These are phyloP conservation scores for Cliona cf. orientalis DNA, from an alignment of 37 sponge, comb jelly and placozoan species.

Conservation along the genomic window DNA sequence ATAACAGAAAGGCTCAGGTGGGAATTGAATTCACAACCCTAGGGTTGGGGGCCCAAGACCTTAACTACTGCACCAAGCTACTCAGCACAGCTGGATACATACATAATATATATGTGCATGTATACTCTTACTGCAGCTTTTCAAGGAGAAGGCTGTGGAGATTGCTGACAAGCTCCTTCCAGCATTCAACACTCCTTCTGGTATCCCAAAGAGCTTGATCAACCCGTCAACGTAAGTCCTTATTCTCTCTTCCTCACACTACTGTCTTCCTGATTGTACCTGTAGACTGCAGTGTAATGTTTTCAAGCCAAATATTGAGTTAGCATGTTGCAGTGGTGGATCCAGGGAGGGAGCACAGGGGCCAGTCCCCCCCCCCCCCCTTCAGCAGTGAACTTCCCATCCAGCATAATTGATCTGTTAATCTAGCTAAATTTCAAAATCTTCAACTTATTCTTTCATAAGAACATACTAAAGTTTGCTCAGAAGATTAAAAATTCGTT, in stretches of 20 bases:
- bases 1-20: no score
- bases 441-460: no score
- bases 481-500: no score
- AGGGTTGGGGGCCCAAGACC: background rate
- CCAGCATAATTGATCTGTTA: no score
- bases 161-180: slow-evolving; percentile 81
- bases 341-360: background rate
- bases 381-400: background rate
- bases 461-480: no score
- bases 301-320: no score
- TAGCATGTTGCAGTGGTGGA: background rate
- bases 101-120: background rate
- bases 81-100: no score
- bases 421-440: no score
- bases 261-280: no score
- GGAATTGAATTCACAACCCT: no score
- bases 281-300: no score
- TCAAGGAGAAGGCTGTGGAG: slow-evolving; percentile 81
- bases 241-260: background rate
- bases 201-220: slow-evolving; percentile 79
- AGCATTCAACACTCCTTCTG: slow-evolving; percentile 88
- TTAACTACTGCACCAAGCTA: no score
- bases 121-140: slow-evolving; percentile 51
- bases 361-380: background rate
- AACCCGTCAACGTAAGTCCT: slow-evolving; percentile 67